Percentiles rank a stretch among this genome's conserved stretches.
These are phyloP conservation scores for Pachyramphus minor DNA, from an alignment of 2,113 vertebrate species.

Conservation along the genomic window DNA sequence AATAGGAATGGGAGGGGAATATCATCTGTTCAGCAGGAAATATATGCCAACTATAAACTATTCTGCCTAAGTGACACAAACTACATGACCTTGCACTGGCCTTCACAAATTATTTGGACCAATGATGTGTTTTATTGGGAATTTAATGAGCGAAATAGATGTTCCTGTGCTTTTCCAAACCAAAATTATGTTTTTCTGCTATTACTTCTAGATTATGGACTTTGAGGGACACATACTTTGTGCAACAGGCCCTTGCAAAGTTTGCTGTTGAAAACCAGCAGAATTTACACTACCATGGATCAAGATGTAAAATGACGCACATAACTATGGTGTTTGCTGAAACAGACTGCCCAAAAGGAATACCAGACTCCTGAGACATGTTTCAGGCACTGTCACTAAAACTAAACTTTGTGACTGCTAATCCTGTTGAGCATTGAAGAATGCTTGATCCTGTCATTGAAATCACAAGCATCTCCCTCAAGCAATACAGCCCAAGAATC, in stretches of 20 bases:
- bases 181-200: not conserved
- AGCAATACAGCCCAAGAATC: not conserved
- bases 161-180: not conserved
- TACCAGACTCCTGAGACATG: not conserved
- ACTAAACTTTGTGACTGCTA: not conserved
- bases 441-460: not conserved
- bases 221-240: not conserved
- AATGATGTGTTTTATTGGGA: constrained; percentile 25
- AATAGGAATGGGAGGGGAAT: not conserved
- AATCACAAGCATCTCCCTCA: not conserved
- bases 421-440: not conserved
- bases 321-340: not conserved
- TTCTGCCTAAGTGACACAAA: constrained; percentile 1
- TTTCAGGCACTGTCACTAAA: not conserved
- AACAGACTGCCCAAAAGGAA: not conserved
- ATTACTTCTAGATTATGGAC: not conserved
- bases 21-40: not conserved
- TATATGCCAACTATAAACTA: not conserved
- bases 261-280: not conserved
- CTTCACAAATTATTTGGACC: constrained; percentile 2
- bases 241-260: not conserved
- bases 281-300: not conserved
- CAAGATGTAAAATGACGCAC: not conserved
- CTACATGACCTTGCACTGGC: not conserved
- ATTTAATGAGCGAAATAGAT: not conserved